These are phyloP conservation scores for Melitaea cinxia DNA, from an alignment of 1,140 invertebrate genomes.

Conservation along the genomic window DNA sequence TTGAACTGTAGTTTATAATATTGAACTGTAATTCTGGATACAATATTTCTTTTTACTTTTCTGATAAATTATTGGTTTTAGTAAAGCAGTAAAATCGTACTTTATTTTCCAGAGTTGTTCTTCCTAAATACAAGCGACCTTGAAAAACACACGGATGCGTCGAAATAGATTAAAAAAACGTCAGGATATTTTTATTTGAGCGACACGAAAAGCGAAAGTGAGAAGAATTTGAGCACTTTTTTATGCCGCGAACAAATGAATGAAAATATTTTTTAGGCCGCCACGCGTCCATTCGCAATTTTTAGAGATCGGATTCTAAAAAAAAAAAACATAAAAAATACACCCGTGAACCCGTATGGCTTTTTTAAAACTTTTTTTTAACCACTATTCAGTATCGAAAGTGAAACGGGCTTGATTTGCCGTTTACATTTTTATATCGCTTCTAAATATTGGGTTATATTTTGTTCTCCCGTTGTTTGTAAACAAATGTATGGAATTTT, in stretches of 20 bases:
- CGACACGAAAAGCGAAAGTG: constrained; percentile 60
- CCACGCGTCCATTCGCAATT: constrained; percentile 49
- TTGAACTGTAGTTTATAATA: too few relatives aligned
- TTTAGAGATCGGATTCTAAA: constrained; percentile 60
- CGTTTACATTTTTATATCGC: constrained; percentile 31
- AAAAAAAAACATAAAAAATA: constrained; percentile 48
- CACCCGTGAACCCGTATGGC: constrained; percentile 15
- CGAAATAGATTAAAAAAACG: constrained; percentile 53
- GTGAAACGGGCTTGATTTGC: constrained; percentile 42
- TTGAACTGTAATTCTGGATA: too few relatives aligned
- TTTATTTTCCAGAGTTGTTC: neutral
- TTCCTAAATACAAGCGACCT: constrained; percentile 27
- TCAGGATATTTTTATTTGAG: constrained; percentile 58
- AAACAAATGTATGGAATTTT: constrained; percentile 16
- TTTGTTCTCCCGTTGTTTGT: constrained; percentile 25
- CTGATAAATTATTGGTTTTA: too few relatives aligned
- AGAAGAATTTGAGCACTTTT: constrained; percentile 59
- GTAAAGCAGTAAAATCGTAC: too few relatives aligned
- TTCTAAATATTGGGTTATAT: constrained; percentile 32
- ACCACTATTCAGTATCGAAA: constrained; percentile 41
- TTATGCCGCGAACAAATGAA: constrained; percentile 55
- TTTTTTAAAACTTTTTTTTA: constrained; percentile 38
- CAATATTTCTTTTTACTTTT: too few relatives aligned
- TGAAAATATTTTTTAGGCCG: constrained; percentile 59
- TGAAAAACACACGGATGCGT: constrained; percentile 38